Percentiles rank a stretch among this genome's conserved stretches.
Evolutionary conservation across 1,140 invertebrate species (phyloP).

Genomic region (Atopsyche davidsoni): DNA sequence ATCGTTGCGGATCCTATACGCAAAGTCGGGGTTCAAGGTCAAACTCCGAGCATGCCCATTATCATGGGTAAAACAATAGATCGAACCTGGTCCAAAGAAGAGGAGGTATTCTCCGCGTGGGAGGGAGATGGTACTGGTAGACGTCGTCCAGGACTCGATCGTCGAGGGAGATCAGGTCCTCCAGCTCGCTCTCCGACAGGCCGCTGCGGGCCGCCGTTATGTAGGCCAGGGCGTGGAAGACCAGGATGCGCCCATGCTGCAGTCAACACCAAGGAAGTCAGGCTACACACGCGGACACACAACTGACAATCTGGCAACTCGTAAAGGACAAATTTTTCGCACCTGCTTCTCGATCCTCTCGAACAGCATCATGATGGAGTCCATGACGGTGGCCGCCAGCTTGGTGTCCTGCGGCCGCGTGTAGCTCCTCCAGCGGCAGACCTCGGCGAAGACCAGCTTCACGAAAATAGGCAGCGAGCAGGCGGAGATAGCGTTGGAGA

Average conservation of each 20-base stretch:
- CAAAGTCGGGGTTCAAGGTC: neutral
- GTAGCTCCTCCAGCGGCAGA: conserved; percentile 94
- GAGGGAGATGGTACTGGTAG: conserved; percentile 96
- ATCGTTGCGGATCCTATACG: conserved; percentile 82
- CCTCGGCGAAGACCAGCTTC: conserved; percentile 94
- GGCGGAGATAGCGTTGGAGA: conserved; percentile 86
- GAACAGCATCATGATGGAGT: conserved; percentile 95
- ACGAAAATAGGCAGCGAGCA: conserved; percentile 97
- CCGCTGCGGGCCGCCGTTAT: conserved; percentile 92
- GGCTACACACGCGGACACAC: too few relatives aligned
- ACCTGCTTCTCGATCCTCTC: conserved; percentile 89
- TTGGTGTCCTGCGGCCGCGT: conserved; percentile 88
- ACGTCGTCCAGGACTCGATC: conserved; percentile 95
- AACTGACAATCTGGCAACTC: too few relatives aligned
- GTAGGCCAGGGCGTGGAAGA: conserved; percentile 90
- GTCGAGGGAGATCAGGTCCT: conserved; percentile 91
- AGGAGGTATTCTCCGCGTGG: conserved; percentile 89
- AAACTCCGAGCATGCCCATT: neutral
- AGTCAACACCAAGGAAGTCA: too few relatives aligned
- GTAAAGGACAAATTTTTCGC: conserved; percentile 14
- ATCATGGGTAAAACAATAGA: neutral
- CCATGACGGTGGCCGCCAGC: conserved; percentile 91
- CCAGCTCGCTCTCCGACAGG: conserved; percentile 86
- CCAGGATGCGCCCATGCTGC: conserved; percentile 82
- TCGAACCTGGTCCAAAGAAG: conserved; percentile 82